A percentile compares a stretch with the other conserved stretches of the same genome.
phyloP scores from a whole-genome alignment of 2,888 invertebrate species.

The Ectobius pallidus region DNA sequence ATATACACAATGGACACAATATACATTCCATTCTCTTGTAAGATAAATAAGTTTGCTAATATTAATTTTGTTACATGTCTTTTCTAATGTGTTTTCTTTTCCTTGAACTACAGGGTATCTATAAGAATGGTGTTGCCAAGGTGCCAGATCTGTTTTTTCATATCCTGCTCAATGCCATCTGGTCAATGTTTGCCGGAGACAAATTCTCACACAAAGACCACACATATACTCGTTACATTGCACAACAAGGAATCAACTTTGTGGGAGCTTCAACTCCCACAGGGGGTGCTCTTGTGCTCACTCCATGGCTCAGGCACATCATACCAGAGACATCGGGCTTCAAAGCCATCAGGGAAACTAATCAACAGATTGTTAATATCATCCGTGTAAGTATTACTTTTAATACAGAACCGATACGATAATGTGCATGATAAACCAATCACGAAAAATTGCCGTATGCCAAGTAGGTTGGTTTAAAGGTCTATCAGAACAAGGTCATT shows the following conservation, averaged over 20 bases:
- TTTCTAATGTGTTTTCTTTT: too few relatives aligned
- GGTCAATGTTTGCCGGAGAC: constrained; percentile 20
- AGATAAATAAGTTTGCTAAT: too few relatives aligned
- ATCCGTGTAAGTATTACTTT: constrained; percentile 56
- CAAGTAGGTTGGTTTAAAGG: too few relatives aligned
- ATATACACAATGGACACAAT: too few relatives aligned
- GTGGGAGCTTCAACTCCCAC: constrained; percentile 64
- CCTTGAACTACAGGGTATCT: not conserved
- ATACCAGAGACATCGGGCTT: constrained; percentile 66
- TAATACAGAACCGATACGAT: too few relatives aligned
- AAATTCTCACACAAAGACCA: not conserved
- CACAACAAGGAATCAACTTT: constrained; percentile 58
- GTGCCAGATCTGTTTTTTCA: constrained; percentile 6
- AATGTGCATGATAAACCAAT: too few relatives aligned
- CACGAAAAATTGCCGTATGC: too few relatives aligned
- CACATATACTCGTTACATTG: not conserved
- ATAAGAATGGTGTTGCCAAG: not conserved
- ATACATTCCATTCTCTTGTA: too few relatives aligned
- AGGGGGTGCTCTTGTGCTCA: constrained; percentile 62
- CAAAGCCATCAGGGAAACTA: constrained; percentile 57
- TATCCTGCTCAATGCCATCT: constrained; percentile 13
- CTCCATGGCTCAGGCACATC: constrained; percentile 66
- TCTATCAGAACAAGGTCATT: too few relatives aligned
- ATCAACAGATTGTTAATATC: constrained; percentile 58
- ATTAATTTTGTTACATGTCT: too few relatives aligned